Percentiles rank a stretch among this genome's conserved stretches.
Conservation (phyloP, 2,113 vertebrate genomes). For the Myiopsitta monachus region DNA sequence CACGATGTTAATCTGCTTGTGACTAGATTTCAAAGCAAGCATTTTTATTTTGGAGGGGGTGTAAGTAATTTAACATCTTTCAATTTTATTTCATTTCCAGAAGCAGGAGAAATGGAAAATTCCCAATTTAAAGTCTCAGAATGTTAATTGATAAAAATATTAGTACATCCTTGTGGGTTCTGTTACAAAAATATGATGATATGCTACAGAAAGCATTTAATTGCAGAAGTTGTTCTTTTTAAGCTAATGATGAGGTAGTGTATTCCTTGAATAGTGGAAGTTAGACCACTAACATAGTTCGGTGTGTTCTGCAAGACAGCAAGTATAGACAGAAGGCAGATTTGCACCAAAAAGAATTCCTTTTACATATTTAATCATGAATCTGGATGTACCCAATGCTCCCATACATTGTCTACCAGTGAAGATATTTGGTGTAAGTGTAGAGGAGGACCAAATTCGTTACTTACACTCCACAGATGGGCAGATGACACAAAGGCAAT, state of each 20-base stretch:
- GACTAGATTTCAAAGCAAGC: conserved; percentile 65
- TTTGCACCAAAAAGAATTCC: background rate
- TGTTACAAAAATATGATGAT: background rate
- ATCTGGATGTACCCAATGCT: background rate
- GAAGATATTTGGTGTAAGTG: background rate
- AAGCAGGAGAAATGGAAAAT: conserved; percentile 34
- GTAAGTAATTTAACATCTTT: conserved; percentile 40
- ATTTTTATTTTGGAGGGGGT: conserved; percentile 40
- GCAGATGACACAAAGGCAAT: background rate
- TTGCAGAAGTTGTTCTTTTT: conserved; percentile 10
- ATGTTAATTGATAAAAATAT: conserved; percentile 48
- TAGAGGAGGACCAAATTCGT: background rate
- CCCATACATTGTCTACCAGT: background rate
- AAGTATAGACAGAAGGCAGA: background rate
- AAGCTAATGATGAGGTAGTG: background rate
- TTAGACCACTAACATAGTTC: background rate
- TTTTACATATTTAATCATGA: background rate
- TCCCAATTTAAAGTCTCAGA: conserved; percentile 19
- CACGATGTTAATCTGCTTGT: conserved; percentile 68
- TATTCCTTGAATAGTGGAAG: background rate
- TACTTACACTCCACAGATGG: background rate
- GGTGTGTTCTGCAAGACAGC: background rate
- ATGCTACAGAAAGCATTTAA: background rate
- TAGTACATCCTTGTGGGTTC: conserved; percentile 26
- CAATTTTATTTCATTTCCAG: conserved; percentile 35